Percentiles rank a stretch among this genome's conserved stretches.
Evolutionary conservation across 1,140 invertebrate species (phyloP).

Genomic region (Zophobas morio): DNA sequence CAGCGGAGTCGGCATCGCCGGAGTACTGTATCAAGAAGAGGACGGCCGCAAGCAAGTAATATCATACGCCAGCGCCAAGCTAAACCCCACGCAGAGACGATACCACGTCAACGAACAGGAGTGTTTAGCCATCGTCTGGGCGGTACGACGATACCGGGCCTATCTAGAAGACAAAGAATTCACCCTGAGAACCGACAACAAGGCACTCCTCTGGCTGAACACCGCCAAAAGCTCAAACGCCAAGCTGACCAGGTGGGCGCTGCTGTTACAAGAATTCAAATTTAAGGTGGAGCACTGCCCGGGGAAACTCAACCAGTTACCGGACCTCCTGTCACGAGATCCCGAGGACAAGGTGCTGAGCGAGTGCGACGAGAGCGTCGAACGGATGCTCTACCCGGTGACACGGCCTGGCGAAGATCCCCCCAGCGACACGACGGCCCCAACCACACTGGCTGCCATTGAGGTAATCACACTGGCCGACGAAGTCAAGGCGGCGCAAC

Average conservation of each 20-base stretch:
- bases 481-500: not conserved
- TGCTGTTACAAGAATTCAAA: constrained; percentile 58
- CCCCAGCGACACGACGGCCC: not conserved
- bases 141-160: constrained; percentile 62
- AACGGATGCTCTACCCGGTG: not conserved
- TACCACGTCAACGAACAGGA: constrained; percentile 50
- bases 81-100: not conserved
- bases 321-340: constrained; percentile 52
- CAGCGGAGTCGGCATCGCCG: constrained; percentile 53
- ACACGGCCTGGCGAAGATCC: not conserved
- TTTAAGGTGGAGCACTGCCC: constrained; percentile 58
- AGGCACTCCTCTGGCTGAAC: constrained; percentile 20
- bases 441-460: not conserved
- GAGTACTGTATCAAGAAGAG: constrained; percentile 52
- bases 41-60: constrained; percentile 37
- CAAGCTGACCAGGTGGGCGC: constrained; percentile 60
- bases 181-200: constrained; percentile 26
- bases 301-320: constrained; percentile 56
- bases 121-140: too few relatives aligned
- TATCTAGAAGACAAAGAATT: constrained; percentile 55
- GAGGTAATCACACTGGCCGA: not conserved
- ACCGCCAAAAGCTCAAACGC: constrained; percentile 31
- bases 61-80: constrained; percentile 14
- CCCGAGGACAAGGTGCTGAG: not conserved
- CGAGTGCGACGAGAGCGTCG: not conserved